Percentiles rank a stretch among this genome's conserved stretches.
phyloP scores from a whole-genome alignment of 2,888 invertebrate genomes.

The Hirtodrosophila duncani region DNA sequence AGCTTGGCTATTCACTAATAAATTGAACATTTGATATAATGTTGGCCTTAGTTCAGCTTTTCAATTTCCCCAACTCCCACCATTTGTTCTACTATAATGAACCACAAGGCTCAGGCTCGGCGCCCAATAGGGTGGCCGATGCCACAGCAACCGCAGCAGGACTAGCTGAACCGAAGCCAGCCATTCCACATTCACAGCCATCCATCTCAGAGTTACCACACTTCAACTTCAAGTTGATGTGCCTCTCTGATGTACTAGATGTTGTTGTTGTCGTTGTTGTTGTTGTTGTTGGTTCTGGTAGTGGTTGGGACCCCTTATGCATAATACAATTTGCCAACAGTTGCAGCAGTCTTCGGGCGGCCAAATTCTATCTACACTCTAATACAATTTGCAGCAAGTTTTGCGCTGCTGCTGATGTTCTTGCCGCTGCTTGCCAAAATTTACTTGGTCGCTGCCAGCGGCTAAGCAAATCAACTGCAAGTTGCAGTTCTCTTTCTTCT shows the following conservation, averaged over 20 bases:
- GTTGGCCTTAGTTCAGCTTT: constrained; percentile 2
- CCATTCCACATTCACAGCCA: background rate
- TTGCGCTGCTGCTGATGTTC: background rate
- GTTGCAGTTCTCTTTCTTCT: constrained; percentile 4
- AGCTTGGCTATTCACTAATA: background rate
- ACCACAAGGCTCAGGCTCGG: background rate
- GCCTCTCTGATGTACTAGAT: no score
- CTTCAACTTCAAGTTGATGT: constrained; percentile 13
- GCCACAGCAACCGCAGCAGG: no score
- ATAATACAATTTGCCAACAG: constrained; percentile 44
- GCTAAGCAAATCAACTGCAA: constrained; percentile 43
- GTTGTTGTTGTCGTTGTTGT: background rate
- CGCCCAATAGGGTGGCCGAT: no score
- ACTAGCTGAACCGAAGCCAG: no score
- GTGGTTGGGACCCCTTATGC: constrained; percentile 18
- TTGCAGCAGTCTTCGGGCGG: constrained; percentile 5
- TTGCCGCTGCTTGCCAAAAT: constrained; percentile 17
- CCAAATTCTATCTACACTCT: background rate
- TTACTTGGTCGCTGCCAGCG: constrained; percentile 20
- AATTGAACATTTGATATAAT: background rate
- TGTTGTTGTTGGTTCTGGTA: background rate
- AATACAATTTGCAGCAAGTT: constrained; percentile 19
- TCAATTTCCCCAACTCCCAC: background rate
- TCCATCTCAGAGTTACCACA: constrained; percentile 4
- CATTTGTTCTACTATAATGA: background rate